Conservation (phyloP, 2,888 invertebrate genomes). For the Leptogaster cylindrica region DNA sequence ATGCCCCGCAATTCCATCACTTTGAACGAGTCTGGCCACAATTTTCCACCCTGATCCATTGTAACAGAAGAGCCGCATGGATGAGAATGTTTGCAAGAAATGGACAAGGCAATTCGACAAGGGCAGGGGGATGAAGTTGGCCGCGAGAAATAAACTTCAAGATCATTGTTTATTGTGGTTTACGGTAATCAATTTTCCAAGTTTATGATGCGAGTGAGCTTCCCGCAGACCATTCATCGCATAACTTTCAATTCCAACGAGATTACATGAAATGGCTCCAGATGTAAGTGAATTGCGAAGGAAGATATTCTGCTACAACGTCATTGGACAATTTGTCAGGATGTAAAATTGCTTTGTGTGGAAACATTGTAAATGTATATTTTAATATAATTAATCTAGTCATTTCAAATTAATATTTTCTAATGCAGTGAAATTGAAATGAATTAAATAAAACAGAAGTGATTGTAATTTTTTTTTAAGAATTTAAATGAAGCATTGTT, state of each 20-base stretch:
- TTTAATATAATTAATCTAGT: too few species aligned
- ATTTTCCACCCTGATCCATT: constrained; percentile 4
- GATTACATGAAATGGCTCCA: constrained; percentile 8
- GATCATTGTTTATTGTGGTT: constrained; percentile 33
- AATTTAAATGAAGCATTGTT: too few species aligned
- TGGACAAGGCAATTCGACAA: neutral
- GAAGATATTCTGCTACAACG: neutral
- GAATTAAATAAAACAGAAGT: too few species aligned
- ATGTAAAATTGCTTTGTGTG: too few species aligned
- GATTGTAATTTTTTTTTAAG: too few species aligned
- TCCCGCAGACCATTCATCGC: constrained; percentile 7
- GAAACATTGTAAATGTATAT: too few species aligned
- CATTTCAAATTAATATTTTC: too few species aligned
- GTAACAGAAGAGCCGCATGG: neutral
- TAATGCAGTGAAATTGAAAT: too few species aligned
- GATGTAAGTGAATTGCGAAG: constrained; percentile 21
- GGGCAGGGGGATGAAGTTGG: neutral
- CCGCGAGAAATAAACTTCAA: constrained; percentile 27
- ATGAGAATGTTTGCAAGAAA: neutral
- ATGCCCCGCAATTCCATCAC: neutral
- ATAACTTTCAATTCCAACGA: constrained; percentile 35
- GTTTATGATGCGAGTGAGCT: constrained; percentile 29
- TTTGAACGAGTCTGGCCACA: constrained; percentile 2
- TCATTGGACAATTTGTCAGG: too few species aligned
- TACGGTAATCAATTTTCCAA: constrained; percentile 31